Conservation (phyloP, 2,797 vertebrate genomes). For the Oryzias dopingdopingensis region DNA sequence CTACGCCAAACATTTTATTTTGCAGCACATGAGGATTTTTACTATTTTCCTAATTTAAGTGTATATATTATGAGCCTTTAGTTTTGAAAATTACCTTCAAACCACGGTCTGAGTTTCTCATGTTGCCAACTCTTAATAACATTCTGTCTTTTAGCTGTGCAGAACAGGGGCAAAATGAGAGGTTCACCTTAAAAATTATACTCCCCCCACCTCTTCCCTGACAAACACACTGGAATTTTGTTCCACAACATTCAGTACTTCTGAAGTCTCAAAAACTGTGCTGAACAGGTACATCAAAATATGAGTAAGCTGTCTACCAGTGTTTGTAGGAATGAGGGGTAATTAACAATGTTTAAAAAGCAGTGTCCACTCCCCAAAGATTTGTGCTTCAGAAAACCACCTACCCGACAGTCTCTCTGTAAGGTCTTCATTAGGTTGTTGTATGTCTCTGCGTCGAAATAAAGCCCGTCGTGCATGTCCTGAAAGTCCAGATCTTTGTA, state of each 20-base stretch:
- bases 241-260: slow-evolving; percentile 30
- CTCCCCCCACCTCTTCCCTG: slow-evolving; percentile 1
- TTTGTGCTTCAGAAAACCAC: slow-evolving; percentile 15
- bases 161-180: slow-evolving; percentile 14
- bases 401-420: slow-evolving; percentile 93
- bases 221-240: slow-evolving; percentile 30
- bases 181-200: slow-evolving; percentile 27
- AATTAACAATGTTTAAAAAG: neutral
- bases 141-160: slow-evolving; percentile 44
- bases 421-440: slow-evolving; percentile 95
- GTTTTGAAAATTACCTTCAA: slow-evolving; percentile 42
- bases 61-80: slow-evolving; percentile 40
- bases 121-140: slow-evolving; percentile 55
- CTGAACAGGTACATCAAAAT: neutral
- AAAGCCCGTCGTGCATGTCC: slow-evolving; percentile 93
- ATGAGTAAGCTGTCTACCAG: neutral
- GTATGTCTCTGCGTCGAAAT: slow-evolving; percentile 93
- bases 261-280: slow-evolving; percentile 10
- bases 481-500: slow-evolving; percentile 97
- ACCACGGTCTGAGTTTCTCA: slow-evolving; percentile 31
- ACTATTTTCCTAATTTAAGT: slow-evolving; percentile 31
- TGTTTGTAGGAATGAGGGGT: neutral
- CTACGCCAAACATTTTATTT: neutral
- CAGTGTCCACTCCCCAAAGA: too few relatives aligned
- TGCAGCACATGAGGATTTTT: slow-evolving; percentile 1